Evolutionary conservation across 2,888 invertebrate genomes (phyloP), one percentile per base, ranked within the genome.

Genomic region (Drosophila villosipedis): DNA sequence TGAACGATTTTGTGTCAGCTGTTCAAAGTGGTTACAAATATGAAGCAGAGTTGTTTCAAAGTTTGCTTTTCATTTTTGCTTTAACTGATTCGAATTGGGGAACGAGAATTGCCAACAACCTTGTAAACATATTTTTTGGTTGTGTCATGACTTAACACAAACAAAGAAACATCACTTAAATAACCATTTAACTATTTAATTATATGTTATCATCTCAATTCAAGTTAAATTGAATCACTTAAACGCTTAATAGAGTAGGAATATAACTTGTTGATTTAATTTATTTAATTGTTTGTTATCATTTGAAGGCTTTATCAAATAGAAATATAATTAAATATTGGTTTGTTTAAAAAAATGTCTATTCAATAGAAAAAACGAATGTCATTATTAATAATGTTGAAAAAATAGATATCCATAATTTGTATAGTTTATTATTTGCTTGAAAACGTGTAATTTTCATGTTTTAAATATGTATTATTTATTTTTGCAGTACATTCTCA

Each of bases 1-100:
- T 59, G 28, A 65, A 59, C 54, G 41, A 61, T 59, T 68, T 49
- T 31, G 78, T 57, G 16, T 33, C 41, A 41, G 22, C 28, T 33
- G 50, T 41, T 41, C 19, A 22, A 43, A 53, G 19, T 19, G 31
- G 16, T 39, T 65, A 19, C 52, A 30, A 65, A 65, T 52, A 22
- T 66, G 28, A 52, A 64, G 28, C 64, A n/a, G 4, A 4, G 10
- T 52, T 41, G 19, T 52, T 65, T n/a, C 47, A 0, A 47, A 47
- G 6, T 9, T 52, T 52, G 2, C 25, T 33, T 16, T 52, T 30
- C 47, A 22, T 52, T 33, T 14, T 6, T 3, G 14, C 6, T n/a
- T 30, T 30, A 58, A 43, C 43, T 43, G 16, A 37, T 16, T 14
- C 19, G 10, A 52, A 66, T 41, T 64, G 65, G 16, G 31, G 22